These are phyloP conservation scores for Cylloceria caligata DNA, from an alignment of 2,888 invertebrate species.

Conservation along the genomic window DNA sequence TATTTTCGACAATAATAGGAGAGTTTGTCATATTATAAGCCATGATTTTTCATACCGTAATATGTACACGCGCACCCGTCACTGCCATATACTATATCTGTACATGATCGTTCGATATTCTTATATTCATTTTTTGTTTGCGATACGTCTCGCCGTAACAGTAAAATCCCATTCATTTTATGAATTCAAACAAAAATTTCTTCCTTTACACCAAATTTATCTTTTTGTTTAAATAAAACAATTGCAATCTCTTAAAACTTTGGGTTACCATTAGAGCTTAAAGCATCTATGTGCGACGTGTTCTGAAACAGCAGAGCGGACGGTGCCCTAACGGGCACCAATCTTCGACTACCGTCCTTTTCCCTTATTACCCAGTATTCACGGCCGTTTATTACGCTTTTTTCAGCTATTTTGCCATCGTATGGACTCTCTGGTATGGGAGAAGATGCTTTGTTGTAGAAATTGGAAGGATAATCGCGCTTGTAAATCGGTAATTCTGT, in stretches of 20 bases:
- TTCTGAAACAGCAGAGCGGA: conserved; percentile 92
- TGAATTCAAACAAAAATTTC: conserved; percentile 3
- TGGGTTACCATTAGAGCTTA: neutral
- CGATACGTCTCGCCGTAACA: conserved; percentile 19
- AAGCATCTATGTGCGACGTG: conserved; percentile 77
- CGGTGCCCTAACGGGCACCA: conserved; percentile 91
- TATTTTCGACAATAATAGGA: neutral
- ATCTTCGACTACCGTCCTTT: conserved; percentile 87
- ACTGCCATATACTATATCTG: conserved; percentile 42
- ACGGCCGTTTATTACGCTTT: conserved; percentile 90
- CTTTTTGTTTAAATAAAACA: conserved; percentile 3
- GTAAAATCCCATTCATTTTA: conserved; percentile 6
- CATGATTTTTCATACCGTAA: conserved; percentile 12
- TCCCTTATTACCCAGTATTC: conserved; percentile 90
- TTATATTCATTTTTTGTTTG: conserved; percentile 1
- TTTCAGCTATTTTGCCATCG: conserved; percentile 82
- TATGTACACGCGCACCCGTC: conserved; percentile 34
- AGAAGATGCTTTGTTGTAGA: too few relatives aligned
- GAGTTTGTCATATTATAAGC: conserved; percentile 5
- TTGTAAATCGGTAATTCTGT: conserved; percentile 19
- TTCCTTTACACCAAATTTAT: neutral
- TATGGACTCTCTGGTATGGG: conserved; percentile 81
- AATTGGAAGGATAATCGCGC: neutral
- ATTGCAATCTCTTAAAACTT: conserved; percentile 11
- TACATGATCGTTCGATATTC: conserved; percentile 12